These are phyloP conservation scores for Spilogale gracilis DNA, from an alignment of 2,113 vertebrate genomes.

Conservation along the genomic window DNA sequence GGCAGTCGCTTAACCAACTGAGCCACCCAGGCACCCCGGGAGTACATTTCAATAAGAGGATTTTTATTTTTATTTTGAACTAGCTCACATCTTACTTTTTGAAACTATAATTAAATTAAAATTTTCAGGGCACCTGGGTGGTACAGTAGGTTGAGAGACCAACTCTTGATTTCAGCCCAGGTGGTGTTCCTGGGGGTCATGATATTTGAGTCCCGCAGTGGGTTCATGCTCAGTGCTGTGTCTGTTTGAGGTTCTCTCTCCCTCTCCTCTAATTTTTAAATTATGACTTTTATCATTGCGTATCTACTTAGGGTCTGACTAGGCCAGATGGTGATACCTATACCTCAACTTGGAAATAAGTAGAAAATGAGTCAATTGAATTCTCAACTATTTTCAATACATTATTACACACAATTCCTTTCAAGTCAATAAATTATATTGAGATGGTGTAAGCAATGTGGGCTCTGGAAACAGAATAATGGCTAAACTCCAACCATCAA, in stretches of 20 bases:
- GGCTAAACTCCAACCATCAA: not conserved
- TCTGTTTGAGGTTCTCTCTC: not conserved
- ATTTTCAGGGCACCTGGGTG: not conserved
- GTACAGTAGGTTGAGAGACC: not conserved
- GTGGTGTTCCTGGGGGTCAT: not conserved
- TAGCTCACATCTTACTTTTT: not conserved
- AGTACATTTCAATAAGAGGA: no score
- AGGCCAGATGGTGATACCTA: not conserved
- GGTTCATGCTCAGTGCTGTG: not conserved
- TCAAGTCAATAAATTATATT: not conserved
- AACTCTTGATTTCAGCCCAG: not conserved
- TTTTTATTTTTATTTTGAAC: not conserved
- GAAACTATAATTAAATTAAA: not conserved
- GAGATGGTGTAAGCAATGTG: not conserved
- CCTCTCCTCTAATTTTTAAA: not conserved
- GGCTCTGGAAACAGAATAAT: not conserved
- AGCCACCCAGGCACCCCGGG: no score
- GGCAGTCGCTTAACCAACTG: no score
- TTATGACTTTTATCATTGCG: not conserved
- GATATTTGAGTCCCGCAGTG: not conserved
- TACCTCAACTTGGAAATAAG: not conserved
- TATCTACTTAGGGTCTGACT: not conserved
- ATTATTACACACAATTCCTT: not conserved
- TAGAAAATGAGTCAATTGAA: not conserved
- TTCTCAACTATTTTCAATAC: not conserved